A percentile compares a stretch with the other conserved stretches of the same genome.
Evolutionary conservation across 2,888 invertebrate genomes (phyloP).

Genomic region (Drosophila birchii): DNA sequence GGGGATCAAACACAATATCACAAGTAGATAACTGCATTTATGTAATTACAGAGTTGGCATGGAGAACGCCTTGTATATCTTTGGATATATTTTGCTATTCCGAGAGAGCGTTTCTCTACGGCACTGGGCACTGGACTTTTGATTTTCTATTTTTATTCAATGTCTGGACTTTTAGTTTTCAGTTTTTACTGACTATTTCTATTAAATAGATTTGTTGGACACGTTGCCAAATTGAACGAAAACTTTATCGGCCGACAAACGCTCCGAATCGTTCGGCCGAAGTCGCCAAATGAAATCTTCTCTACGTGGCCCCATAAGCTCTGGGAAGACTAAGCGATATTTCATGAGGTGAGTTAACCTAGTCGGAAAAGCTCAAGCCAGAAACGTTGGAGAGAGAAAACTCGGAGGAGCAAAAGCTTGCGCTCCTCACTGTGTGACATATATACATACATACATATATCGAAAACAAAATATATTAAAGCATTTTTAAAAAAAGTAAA

Average conservation of each 20-base stretch:
- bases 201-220: conserved; percentile 15
- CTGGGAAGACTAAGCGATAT: background rate
- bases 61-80: conserved; percentile 1
- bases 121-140: conserved; percentile 40
- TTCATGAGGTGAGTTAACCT: conserved; percentile 1
- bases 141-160: conserved; percentile 7
- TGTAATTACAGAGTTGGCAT: conserved; percentile 7
- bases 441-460: too few relatives aligned
- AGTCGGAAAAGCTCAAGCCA: conserved; percentile 9
- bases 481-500: too few relatives aligned
- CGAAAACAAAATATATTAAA: too few relatives aligned
- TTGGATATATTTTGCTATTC: background rate
- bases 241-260: conserved; percentile 26
- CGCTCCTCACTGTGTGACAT: background rate
- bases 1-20: conserved; percentile 30
- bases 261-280: conserved; percentile 27
- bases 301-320: conserved; percentile 7
- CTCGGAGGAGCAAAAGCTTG: background rate
- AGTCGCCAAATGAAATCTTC: conserved; percentile 32
- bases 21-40: conserved; percentile 9
- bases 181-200: background rate
- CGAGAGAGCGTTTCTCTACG: conserved; percentile 25
- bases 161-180: background rate
- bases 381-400: background rate
- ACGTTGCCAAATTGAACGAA: conserved; percentile 34